These are phyloP conservation scores for Delia radicum DNA, from an alignment of 1,140 invertebrate species.

Conservation along the genomic window DNA sequence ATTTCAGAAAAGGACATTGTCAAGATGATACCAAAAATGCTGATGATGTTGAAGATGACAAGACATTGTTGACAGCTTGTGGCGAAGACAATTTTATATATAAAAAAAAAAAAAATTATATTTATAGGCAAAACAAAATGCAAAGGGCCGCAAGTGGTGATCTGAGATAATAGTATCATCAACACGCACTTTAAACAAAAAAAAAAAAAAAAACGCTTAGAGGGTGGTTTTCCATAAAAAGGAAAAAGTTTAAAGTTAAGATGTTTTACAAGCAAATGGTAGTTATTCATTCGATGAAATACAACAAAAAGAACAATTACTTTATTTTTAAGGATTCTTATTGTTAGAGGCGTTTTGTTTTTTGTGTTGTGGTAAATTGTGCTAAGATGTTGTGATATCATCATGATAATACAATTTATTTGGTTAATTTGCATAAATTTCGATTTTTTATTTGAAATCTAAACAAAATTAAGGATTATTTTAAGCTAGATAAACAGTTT, in stretches of 20 bases:
- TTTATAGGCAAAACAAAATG: too few species aligned
- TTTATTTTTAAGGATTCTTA: conserved; percentile 26
- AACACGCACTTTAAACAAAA: conserved; percentile 30
- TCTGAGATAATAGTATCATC: conserved; percentile 56
- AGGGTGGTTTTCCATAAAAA: not conserved
- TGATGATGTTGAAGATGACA: not conserved
- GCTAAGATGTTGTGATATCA: not conserved
- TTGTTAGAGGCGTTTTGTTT: conserved; percentile 24
- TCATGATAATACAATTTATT: conserved; percentile 28
- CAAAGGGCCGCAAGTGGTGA: conserved; percentile 33
- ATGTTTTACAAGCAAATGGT: conserved; percentile 17
- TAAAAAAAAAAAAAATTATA: not conserved
- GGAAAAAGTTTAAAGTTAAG: conserved; percentile 11
- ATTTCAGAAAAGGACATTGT: conserved; percentile 11
- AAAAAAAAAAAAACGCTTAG: not conserved
- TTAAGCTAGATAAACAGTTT: not conserved
- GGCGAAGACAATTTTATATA: conserved; percentile 1
- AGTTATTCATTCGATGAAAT: not conserved
- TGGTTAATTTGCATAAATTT: conserved; percentile 29
- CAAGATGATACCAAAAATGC: not conserved
- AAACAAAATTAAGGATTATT: conserved; percentile 19
- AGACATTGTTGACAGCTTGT: conserved; percentile 38
- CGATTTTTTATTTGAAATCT: conserved; percentile 8
- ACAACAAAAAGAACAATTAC: conserved; percentile 26
- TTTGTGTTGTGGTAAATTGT: not conserved